phyloP scores from a whole-genome alignment of 2,797 vertebrate species.

The Cichlasoma orientale region DNA sequence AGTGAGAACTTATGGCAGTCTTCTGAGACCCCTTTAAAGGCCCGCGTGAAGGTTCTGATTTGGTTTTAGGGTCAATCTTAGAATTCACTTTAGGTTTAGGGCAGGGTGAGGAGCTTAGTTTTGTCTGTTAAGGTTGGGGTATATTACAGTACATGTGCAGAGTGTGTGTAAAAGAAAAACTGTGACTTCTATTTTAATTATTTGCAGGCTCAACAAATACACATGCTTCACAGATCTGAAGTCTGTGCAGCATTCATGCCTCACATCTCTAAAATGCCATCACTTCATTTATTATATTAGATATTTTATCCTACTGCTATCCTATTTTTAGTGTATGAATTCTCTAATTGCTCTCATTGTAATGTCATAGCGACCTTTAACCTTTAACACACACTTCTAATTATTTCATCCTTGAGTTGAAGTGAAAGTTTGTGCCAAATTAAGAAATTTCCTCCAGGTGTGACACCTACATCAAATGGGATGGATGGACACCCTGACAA shows the following conservation, averaged over 20 bases:
- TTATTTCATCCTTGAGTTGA: background rate
- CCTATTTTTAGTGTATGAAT: background rate
- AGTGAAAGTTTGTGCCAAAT: background rate
- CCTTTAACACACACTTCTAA: background rate
- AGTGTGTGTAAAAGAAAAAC: background rate
- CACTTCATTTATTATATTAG: background rate
- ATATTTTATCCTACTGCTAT: background rate
- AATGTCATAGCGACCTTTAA: background rate
- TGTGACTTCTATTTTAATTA: background rate
- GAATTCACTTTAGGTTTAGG: background rate
- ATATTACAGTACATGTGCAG: background rate
- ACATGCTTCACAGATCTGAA: background rate
- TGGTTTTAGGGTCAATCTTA: too few species aligned
- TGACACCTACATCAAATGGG: background rate
- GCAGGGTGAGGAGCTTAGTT: background rate
- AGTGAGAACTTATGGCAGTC: background rate
- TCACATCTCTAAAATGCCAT: background rate
- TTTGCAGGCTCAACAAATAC: slow-evolving; percentile 2
- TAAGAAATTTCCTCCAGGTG: background rate
- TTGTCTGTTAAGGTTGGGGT: background rate
- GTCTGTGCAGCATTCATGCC: background rate
- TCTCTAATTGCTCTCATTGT: background rate
- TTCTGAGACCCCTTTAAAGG: background rate
- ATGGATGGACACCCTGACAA: background rate
- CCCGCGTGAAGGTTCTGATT: too few species aligned